Evolutionary conservation across 1,140 invertebrate species (phyloP), one percentile per base, ranked within the genome.

Genomic region (Anastatus disparis): DNA sequence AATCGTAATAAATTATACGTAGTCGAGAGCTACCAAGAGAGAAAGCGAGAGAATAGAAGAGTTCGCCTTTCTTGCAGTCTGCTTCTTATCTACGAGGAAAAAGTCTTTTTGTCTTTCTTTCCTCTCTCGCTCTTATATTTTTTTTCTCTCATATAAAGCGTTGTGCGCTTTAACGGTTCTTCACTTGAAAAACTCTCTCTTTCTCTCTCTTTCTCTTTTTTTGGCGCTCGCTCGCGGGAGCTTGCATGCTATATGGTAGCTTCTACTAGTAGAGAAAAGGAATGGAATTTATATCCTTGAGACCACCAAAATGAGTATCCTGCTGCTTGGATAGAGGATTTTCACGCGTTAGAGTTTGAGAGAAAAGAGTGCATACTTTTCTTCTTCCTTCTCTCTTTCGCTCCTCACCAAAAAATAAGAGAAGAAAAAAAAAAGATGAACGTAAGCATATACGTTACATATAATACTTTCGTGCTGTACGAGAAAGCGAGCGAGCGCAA

Each of bases 1-100:
- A 69, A 69, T 53, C 35, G 46, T 42, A 48, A 69, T 69, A 62
- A 69, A 69, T 69, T 69, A 61, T 62, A 42, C 35, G 42, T 59
- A 13, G 35, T n/a, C 38, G 40, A 50, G 38, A 46, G 40, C 38
- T 2, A 35, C 20, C 55, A 20, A 52, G 59, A 62, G 58, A 12
- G 56, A 59, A 35, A 59, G 35, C 40, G 56, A 59, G 38, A 59
- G 56, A 26, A 13, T 24, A 13, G 38, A 15, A 50, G 44, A 17
- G n/a, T n/a, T n/a, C n/a, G 6, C 6, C 12, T n/a, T 58, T 46
- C 35, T 31, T 67, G 40, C 65, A 58, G 40, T 67, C 38, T 58
- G 52, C 35, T 67, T 46, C 40, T 68, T 59, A 59, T 59, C 61
- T 50, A 13, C 15, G 17, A 27, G 9, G n/a, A n/a, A 3, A 15